Conservation (phyloP, 2,888 invertebrate species). For the Amaurobius ferox region DNA sequence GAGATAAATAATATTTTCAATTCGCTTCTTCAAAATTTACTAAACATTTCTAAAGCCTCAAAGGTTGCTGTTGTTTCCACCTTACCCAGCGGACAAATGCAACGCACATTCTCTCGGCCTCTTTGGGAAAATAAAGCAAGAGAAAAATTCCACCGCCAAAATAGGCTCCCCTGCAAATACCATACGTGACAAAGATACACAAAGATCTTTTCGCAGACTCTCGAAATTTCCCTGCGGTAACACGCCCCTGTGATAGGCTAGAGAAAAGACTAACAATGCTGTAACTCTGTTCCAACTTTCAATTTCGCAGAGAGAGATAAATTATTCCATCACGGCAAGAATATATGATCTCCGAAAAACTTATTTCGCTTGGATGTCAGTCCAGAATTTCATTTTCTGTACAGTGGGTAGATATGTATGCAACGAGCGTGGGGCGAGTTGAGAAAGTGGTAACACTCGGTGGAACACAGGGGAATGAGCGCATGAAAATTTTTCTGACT, state of each 20-base stretch:
- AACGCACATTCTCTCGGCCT: too few relatives aligned
- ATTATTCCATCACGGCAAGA: constrained; percentile 21
- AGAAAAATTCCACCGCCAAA: background rate
- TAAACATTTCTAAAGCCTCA: too few relatives aligned
- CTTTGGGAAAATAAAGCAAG: background rate
- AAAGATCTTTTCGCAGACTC: background rate
- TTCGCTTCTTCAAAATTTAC: too few relatives aligned
- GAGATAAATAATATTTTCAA: too few relatives aligned
- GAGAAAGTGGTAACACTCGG: too few relatives aligned
- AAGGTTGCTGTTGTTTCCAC: too few relatives aligned
- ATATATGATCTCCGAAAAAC: constrained; percentile 10
- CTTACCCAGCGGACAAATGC: too few relatives aligned
- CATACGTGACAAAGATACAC: constrained; percentile 14
- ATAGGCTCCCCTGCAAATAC: background rate
- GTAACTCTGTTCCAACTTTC: constrained; percentile 35
- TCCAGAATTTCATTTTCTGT: background rate
- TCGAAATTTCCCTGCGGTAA: constrained; percentile 42
- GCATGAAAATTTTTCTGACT: too few relatives aligned
- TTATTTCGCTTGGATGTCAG: background rate
- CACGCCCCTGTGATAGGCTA: background rate
- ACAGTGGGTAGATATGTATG: background rate
- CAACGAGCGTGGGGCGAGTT: too few relatives aligned
- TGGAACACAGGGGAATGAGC: too few relatives aligned
- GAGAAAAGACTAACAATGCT: constrained; percentile 34
- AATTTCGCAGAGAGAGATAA: constrained; percentile 26